These are phyloP conservation scores for Psilopogon haemacephalus DNA, from an alignment of 2,113 vertebrate genomes.

Conservation along the genomic window DNA sequence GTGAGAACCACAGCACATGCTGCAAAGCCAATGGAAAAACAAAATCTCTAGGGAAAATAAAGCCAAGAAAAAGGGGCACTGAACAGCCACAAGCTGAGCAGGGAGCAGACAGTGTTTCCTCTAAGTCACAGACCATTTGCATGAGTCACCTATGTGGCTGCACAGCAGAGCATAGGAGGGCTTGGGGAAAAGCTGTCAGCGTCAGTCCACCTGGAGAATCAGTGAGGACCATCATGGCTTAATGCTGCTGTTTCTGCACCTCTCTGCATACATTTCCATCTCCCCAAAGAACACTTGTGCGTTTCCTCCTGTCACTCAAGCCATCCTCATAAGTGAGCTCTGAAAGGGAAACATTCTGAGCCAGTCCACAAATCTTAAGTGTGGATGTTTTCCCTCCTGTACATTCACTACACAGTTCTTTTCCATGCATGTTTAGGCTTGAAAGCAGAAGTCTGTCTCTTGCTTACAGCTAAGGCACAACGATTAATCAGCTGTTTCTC, in stretches of 20 bases:
- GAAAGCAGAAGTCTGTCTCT: background rate
- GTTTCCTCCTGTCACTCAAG: background rate
- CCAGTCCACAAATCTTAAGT: background rate
- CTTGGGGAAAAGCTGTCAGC: background rate
- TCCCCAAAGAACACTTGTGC: background rate
- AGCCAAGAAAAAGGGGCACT: background rate
- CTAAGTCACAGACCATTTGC: background rate
- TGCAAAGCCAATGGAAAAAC: background rate
- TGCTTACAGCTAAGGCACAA: background rate
- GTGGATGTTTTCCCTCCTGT: background rate
- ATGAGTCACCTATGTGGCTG: background rate
- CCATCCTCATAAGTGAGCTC: background rate
- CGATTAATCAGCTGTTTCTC: background rate
- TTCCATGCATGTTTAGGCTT: background rate
- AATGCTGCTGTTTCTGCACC: background rate
- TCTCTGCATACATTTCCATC: background rate
- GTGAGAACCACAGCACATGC: background rate
- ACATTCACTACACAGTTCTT: background rate
- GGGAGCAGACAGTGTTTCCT: background rate
- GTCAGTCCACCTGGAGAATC: background rate
- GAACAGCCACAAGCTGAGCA: background rate
- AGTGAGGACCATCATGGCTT: background rate
- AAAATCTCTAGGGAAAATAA: background rate
- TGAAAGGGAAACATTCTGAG: background rate
- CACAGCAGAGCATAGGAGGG: background rate